phyloP scores from a whole-genome alignment of 2,113 vertebrate species.

The Amblyornis subalaris region DNA sequence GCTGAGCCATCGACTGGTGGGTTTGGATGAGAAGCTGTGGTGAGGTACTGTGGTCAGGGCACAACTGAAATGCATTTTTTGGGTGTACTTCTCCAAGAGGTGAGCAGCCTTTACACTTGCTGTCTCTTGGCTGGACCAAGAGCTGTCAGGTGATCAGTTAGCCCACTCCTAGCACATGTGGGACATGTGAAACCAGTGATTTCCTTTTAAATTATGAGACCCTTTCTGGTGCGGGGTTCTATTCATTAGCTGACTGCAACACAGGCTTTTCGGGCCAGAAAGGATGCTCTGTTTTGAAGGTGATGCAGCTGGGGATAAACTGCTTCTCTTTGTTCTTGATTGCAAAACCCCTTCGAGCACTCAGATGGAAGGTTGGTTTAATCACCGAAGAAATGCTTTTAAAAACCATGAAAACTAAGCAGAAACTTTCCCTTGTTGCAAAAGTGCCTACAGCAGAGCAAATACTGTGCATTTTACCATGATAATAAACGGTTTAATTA shows the following conservation, averaged over 20 bases:
- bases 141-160: neutral
- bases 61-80: neutral
- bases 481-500: neutral
- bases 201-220: neutral
- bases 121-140: neutral
- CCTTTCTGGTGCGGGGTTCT: neutral
- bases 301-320: neutral
- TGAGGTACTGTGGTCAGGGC: too few relatives aligned
- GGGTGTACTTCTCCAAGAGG: neutral
- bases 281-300: neutral
- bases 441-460: neutral
- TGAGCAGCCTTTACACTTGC: fast-evolving
- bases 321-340: neutral
- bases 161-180: neutral
- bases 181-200: fast-evolving
- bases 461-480: neutral
- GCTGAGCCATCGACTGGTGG: neutral
- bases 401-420: neutral
- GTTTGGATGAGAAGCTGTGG: neutral
- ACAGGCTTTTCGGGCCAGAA: neutral
- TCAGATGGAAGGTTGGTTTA: neutral
- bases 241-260: neutral
- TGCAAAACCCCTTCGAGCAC: neutral
- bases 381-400: neutral
- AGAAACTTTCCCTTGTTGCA: neutral